These are phyloP conservation scores for Gadopsis marmoratus DNA, from an alignment of 2,797 vertebrate species.

Conservation along the genomic window DNA sequence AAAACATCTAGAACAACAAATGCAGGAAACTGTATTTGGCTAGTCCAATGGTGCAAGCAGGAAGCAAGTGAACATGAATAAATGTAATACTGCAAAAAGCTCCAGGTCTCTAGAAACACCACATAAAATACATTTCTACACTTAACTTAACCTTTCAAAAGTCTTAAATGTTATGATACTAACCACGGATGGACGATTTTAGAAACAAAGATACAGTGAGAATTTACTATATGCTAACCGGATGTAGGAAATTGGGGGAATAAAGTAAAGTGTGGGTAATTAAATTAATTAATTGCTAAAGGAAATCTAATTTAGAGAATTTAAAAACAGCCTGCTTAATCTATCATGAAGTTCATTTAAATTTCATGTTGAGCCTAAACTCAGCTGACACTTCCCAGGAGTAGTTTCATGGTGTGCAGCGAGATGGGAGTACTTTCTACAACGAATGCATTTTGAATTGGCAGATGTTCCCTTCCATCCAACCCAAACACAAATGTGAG, in stretches of 20 bases:
- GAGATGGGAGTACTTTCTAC: neutral
- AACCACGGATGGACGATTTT: neutral
- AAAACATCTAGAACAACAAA: neutral
- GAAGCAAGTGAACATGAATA: neutral
- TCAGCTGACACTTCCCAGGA: neutral
- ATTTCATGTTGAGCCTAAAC: neutral
- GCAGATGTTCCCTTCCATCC: slow-evolving; percentile 1
- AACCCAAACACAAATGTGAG: neutral
- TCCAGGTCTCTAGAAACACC: neutral
- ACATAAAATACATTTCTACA: neutral
- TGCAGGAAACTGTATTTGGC: neutral
- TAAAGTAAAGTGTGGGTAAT: slow-evolving; percentile 13
- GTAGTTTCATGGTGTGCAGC: neutral
- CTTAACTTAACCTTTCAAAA: neutral
- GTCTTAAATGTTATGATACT: neutral
- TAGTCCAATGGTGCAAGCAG: too few relatives aligned
- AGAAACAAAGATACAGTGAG: neutral
- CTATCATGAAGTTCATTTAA: neutral
- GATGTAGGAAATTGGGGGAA: neutral
- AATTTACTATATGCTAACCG: neutral
- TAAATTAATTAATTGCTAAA: neutral
- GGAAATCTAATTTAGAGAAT: neutral
- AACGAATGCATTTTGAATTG: neutral
- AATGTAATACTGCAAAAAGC: neutral
- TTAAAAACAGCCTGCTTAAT: slow-evolving; percentile 8